A percentile compares a stretch with the other conserved stretches of the same genome.
phyloP scores from a whole-genome alignment of 2,888 invertebrate species.

The Stictocephala bisonia region DNA sequence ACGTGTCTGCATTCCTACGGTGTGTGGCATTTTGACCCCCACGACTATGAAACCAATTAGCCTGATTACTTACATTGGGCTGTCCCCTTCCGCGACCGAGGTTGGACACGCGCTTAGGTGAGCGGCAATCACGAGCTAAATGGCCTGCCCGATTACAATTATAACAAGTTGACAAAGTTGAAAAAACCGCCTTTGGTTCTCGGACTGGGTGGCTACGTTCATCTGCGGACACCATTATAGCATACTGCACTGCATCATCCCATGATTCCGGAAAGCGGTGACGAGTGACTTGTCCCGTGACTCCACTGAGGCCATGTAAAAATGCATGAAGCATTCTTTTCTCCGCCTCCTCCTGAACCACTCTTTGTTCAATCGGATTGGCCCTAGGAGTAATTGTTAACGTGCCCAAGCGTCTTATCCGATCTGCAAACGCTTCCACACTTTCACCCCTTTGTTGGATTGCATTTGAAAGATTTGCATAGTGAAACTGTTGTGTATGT shows the following conservation, averaged over 20 bases:
- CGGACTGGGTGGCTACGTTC: neutral
- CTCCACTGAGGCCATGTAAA: neutral
- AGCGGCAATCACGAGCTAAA: neutral
- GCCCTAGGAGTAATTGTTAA: neutral
- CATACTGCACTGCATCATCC: conserved; percentile 17
- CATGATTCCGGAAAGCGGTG: conserved; percentile 6
- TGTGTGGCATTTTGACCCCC: too few relatives aligned
- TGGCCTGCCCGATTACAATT: conserved; percentile 1
- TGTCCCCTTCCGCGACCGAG: neutral
- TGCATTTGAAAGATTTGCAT: neutral
- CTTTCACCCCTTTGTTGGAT: neutral
- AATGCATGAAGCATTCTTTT: neutral
- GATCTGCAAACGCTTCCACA: neutral
- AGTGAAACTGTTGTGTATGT: conserved; percentile 11
- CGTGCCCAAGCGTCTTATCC: neutral
- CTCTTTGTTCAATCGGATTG: too few relatives aligned
- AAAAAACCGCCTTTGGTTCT: neutral
- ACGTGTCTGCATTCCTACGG: too few relatives aligned
- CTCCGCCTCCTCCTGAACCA: neutral
- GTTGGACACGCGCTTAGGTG: neutral
- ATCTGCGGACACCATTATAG: conserved; percentile 3
- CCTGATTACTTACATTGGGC: too few relatives aligned
- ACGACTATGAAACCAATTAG: neutral
- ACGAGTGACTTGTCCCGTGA: conserved; percentile 1
- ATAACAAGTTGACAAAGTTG: conserved; percentile 7